These are phyloP conservation scores for Lysandra coridon DNA, from an alignment of 2,888 invertebrate species.

Conservation along the genomic window DNA sequence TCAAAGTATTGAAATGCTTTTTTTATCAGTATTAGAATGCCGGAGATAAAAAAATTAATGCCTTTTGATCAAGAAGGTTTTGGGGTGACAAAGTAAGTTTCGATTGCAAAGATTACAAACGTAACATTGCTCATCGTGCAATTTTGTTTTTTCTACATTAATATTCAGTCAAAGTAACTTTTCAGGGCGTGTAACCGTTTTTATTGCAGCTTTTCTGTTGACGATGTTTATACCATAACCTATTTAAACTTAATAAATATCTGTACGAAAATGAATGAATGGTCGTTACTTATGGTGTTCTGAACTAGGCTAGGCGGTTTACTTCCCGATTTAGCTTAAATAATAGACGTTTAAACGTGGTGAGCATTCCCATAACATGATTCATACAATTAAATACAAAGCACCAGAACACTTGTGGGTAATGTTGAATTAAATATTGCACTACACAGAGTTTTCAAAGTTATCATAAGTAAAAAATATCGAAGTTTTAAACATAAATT, in stretches of 20 bases:
- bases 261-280: constrained; percentile 31
- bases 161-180: neutral
- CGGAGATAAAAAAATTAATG: neutral
- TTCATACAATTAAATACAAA: constrained; percentile 60
- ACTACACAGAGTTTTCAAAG: constrained; percentile 43
- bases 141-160: neutral
- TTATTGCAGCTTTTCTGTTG: neutral
- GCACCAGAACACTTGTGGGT: constrained; percentile 43
- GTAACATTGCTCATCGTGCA: neutral
- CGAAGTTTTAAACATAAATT: constrained; percentile 49
- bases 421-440: constrained; percentile 43
- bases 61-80: neutral
- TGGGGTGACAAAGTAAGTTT: neutral
- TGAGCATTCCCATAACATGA: constrained; percentile 73
- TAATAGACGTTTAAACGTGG: constrained; percentile 61
- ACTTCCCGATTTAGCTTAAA: constrained; percentile 60
- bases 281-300: constrained; percentile 32
- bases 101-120: neutral
- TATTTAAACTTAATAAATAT: constrained; percentile 33
- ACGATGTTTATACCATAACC: constrained; percentile 44
- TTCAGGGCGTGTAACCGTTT: constrained; percentile 13
- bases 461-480: constrained; percentile 61
- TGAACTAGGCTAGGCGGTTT: constrained; percentile 43
- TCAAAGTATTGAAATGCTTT: neutral
- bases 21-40: neutral